phyloP scores from a whole-genome alignment of 2,797 vertebrate species.

The Adrianichthys oophorus region DNA sequence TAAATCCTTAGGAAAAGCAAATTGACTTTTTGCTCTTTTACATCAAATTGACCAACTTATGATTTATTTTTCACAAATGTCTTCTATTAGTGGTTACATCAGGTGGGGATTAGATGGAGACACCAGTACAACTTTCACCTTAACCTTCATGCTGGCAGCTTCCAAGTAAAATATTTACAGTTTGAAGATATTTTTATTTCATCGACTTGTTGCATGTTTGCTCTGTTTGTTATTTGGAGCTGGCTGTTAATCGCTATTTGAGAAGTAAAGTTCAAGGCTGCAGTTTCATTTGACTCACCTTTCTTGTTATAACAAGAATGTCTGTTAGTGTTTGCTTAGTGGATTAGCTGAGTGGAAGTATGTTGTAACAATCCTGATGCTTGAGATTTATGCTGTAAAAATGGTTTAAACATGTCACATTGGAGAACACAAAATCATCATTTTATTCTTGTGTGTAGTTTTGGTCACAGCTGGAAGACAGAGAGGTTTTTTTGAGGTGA shows the following conservation, averaged over 20 bases:
- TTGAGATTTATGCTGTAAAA: neutral
- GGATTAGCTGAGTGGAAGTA: constrained; percentile 5
- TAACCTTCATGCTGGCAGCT: constrained; percentile 52
- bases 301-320: constrained; percentile 24
- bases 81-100: too few species aligned
- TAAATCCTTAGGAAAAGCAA: too few species aligned
- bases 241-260: constrained; percentile 30
- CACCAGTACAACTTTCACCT: neutral
- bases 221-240: constrained; percentile 38
- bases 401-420: too few species aligned
- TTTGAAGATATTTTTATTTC: constrained; percentile 38
- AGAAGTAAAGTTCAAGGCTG: constrained; percentile 68
- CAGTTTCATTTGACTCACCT: constrained; percentile 26
- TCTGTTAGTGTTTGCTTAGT: constrained; percentile 6
- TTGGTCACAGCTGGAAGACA: too few species aligned
- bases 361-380: constrained; percentile 17
- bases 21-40: too few species aligned
- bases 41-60: too few species aligned
- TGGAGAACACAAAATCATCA: too few species aligned
- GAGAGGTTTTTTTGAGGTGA: too few species aligned
- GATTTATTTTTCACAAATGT: too few species aligned
- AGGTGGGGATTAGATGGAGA: too few species aligned
- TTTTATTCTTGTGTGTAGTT: too few species aligned
- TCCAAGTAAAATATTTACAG: constrained; percentile 60
- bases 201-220: constrained; percentile 39